Base-by-base conservation (phyloP, 2,797 vertebrate genomes). In the Cephalopachus bancanus region DNA sequence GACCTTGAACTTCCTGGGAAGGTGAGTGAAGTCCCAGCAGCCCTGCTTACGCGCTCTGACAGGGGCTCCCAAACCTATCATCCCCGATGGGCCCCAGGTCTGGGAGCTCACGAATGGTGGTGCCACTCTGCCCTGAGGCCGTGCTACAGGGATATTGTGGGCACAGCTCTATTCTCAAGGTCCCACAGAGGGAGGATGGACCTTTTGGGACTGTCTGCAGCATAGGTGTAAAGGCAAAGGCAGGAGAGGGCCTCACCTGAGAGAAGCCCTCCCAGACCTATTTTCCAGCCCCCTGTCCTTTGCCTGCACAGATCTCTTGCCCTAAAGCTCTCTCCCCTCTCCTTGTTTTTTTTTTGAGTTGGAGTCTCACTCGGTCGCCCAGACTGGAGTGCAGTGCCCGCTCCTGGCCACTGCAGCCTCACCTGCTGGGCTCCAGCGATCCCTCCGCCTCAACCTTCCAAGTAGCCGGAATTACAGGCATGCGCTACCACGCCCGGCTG, bases 1-100 rank as follows among this genome's bases (percentile, higher is more conserved):
- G 93, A 97, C 94, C 44, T 80, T 98, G 86, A 97, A 95, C 15
- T 98, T 99, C 44, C 98, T 99, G 93, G 99, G 99, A 98, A 99
- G 99, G 99, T 99, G 97, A 99, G 97, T 93, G 91, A 80, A 37
- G 59, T 22, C 26, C 55, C 0, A 7, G 30, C 49, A 12, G 28
- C 57, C n/a, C 67, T 44, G 74, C 30, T 65, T 8, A 30, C 24
- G 3, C n/a, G 9, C 15, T 24, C 30, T 6, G 3, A 15, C 0
- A 30, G 53, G 5, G 65, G 28, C 12, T 7, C 30, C 33, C 33
- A 64, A 44, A 9, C 49, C 28, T 20, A 49, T 16, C 37, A 37
- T 26, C 26, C 51, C 83, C 1, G 4, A 16, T 5, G 1, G 17
- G 26, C 49, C n/a, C 75, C 51, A 26, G 1, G 10, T 78, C 28